Evolutionary conservation across 2,113 vertebrate species (phyloP).

Genomic region (Alethe castanea): DNA sequence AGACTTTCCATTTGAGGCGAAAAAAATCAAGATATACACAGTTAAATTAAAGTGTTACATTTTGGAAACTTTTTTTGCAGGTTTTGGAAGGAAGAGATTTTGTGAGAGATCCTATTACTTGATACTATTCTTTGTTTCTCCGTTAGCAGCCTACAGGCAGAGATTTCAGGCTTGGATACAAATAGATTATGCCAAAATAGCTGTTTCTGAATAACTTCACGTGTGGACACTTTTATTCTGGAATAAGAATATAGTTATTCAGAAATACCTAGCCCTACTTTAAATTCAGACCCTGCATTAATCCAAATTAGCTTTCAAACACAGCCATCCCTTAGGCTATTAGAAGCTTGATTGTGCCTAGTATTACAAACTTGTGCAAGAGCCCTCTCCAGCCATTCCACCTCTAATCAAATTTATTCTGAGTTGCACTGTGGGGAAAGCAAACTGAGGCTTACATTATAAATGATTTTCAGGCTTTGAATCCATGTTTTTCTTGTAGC

Average conservation of each 20-base stretch:
- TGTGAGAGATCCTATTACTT: conserved; percentile 33
- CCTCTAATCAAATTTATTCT: conserved; percentile 40
- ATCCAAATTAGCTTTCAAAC: conserved; percentile 62
- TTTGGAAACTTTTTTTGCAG: neutral
- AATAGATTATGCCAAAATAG: conserved; percentile 39
- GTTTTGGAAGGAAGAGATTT: conserved; percentile 34
- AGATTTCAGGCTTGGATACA: conserved; percentile 10
- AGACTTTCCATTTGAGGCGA: neutral
- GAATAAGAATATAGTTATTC: conserved; percentile 39
- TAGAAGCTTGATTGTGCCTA: conserved; percentile 33
- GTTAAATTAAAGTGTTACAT: conserved; percentile 18
- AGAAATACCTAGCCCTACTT: conserved; percentile 40
- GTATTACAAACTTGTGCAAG: neutral
- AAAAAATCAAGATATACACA: conserved; percentile 2
- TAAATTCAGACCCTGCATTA: conserved; percentile 51
- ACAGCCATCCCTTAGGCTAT: conserved; percentile 37
- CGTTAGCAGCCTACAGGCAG: conserved; percentile 36
- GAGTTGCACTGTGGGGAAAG: conserved; percentile 5
- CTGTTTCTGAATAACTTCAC: conserved; percentile 47
- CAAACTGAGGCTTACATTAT: neutral
- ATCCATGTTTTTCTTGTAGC: neutral
- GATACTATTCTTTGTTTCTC: conserved; percentile 47
- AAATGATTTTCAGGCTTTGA: conserved; percentile 10
- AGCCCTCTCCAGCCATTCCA: neutral
- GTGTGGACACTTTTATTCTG: conserved; percentile 23